A percentile compares a stretch with the other conserved stretches of the same genome.
phyloP scores from a whole-genome alignment of 2,888 invertebrate species.

The Boloria euphrosyne region DNA sequence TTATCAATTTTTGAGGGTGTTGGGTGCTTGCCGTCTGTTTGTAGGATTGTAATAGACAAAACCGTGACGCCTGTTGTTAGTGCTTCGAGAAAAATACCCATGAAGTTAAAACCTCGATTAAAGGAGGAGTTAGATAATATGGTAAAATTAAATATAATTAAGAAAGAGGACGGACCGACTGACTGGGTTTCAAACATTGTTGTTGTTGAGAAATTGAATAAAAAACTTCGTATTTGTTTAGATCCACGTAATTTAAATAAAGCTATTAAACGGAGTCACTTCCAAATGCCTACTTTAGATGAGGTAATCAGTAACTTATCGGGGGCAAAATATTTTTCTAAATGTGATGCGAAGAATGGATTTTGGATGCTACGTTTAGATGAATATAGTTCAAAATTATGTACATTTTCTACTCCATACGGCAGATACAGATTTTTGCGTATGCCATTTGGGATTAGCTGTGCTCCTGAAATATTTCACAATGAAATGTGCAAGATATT shows the following conservation, averaged over 20 bases:
- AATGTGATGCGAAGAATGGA: too few species aligned
- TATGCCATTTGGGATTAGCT: constrained; percentile 13
- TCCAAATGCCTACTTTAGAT: constrained; percentile 17
- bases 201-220: constrained; percentile 3
- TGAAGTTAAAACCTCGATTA: background rate
- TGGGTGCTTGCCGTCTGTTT: constrained; percentile 2
- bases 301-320: constrained; percentile 2
- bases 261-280: constrained; percentile 16
- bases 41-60: constrained; percentile 10
- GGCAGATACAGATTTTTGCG: constrained; percentile 10
- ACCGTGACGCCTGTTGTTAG: constrained; percentile 4
- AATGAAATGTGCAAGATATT: constrained; percentile 1
- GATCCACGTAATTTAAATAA: constrained; percentile 12
- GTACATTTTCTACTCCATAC: constrained; percentile 16
- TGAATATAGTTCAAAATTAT: constrained; percentile 2
- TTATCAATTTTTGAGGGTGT: constrained; percentile 11
- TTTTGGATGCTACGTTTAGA: too few species aligned
- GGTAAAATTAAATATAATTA: constrained; percentile 7
- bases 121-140: constrained; percentile 11
- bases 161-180: background rate
- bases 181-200: constrained; percentile 10
- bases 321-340: too few species aligned
- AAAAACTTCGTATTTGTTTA: constrained; percentile 26
- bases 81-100: background rate
- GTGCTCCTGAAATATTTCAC: constrained; percentile 16